Conservation (phyloP, 2,797 vertebrate genomes). For the Hydrophis major region DNA sequence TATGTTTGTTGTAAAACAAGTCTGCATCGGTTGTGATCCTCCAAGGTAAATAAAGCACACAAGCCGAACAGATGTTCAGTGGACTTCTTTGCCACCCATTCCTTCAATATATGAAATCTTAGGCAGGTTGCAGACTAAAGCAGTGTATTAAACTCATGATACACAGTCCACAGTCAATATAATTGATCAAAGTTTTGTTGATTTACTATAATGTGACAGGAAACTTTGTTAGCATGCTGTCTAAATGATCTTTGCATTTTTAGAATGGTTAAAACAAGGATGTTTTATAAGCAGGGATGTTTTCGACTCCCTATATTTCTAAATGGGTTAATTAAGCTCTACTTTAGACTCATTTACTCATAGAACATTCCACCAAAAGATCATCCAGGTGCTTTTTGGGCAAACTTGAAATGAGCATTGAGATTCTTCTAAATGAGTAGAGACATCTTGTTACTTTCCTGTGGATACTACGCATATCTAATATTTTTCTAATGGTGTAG, state of each 20-base stretch:
- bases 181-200: neutral
- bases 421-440: neutral
- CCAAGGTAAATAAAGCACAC: neutral
- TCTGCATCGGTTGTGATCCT: neutral
- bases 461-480: neutral
- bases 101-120: neutral
- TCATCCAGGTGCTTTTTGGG: neutral
- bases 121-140: neutral
- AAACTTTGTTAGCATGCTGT: neutral
- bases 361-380: neutral
- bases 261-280: neutral
- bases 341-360: neutral
- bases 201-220: neutral
- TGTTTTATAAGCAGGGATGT: neutral
- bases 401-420: neutral
- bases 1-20: slow-evolving; percentile 9
- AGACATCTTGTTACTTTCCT: neutral
- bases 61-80: neutral
- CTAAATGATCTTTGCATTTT: neutral
- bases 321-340: neutral
- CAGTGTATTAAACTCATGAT: neutral
- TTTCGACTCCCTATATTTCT: neutral
- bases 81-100: neutral
- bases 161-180: neutral
- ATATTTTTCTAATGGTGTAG: neutral